Evolutionary conservation across 2,888 invertebrate species (phyloP), one percentile per base, ranked within the genome.

Genomic region (Axea sp.): DNA sequence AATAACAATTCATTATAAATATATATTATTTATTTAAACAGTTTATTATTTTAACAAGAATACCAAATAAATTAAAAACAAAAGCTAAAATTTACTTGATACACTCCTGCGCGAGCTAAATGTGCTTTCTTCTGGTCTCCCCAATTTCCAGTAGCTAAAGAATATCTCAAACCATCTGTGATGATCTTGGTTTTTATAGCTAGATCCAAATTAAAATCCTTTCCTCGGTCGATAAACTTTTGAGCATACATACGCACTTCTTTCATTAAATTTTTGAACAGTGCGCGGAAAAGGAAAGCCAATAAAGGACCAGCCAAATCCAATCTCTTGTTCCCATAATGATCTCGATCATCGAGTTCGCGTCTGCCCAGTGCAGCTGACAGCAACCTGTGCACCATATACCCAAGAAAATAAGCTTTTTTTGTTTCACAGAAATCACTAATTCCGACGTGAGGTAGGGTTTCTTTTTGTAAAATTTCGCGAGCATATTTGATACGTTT

Each of bases 91-190:
- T 6, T 6, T 28, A 28, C 69, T 90, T 94, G 93, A 41, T 97
- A 96, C 15, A 98, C 98, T 41, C 98, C 98, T 79, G 97, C 97
- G 88, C 98, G 91, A 12, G 97, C 98, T 89, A 98, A 97, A 92
- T 99, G 99, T 60, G 99, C 99, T 87, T 99, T 99, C 88, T 99
- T 99, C 89, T 99, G 99, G 87, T 99, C 99, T 41, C 99, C 99
- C 99, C 99, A 99, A 88, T 99, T 99, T 26, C 99, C 99, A 22
- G 99, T 99, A 79, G 99, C 99, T 81, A 99, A 90, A 0, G 99
- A 99, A 86, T 99, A 99, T 80, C 98, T 91, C 57, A 99, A 89
- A 19, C 99, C 99, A 87, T 99, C 98, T 0, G 99, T 99, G 72
- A 99, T 99, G 59, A 98, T 96, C 86, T 98, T 95, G 0, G 99